Evolutionary conservation across 2,797 vertebrate species (phyloP), one percentile per base, ranked within the genome.

Genomic region (Gymnoscopelus microlampas): DNA sequence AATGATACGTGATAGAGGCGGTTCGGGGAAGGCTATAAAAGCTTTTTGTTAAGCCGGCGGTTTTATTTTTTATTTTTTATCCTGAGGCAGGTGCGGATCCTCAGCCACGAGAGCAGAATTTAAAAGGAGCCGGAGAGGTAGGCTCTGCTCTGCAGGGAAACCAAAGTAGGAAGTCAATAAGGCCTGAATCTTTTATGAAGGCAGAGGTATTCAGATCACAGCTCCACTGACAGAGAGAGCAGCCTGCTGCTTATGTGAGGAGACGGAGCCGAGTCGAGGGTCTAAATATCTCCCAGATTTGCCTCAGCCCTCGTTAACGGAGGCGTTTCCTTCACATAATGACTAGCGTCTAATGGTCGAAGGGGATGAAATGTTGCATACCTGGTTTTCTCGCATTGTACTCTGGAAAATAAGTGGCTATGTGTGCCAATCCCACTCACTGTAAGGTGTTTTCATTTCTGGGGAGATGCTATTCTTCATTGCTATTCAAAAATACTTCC

Each of bases 121-220:
- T 86, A 84, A 89, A 82, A 81, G 81, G 81, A 91, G 86, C 29
- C 29, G 53, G 58, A 78, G 79, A 87, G 73, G 91, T 87, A 89
- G 82, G 84, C 89, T 87, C 69, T 29, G 51, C 77, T 87, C 69
- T 29, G 51, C 77, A 68, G 62, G 86, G 77, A 74, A 93, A 91
- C 86, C 89, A 54, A 76, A 91, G 91, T 80, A 88, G 89, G 89
- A 93, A 94, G 94, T 95, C 95, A 93, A 95, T 93, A 95, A 92
- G 90, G 88, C 88, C 93, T 96, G 95, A 95, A 96, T 96, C 90
- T 96, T 95, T 96, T 94, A 95, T 95, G 95, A 96, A 95, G 93
- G 94, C 92, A 91, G 93, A 95, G 95, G 86, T 95, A 95, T 96
- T 96, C 95, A 92, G 94, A 94, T 95, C 95, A 94, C 95, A 95